Evolutionary conservation across 1,140 invertebrate species (phyloP).

Genomic region (Coptotermes formosanus): DNA sequence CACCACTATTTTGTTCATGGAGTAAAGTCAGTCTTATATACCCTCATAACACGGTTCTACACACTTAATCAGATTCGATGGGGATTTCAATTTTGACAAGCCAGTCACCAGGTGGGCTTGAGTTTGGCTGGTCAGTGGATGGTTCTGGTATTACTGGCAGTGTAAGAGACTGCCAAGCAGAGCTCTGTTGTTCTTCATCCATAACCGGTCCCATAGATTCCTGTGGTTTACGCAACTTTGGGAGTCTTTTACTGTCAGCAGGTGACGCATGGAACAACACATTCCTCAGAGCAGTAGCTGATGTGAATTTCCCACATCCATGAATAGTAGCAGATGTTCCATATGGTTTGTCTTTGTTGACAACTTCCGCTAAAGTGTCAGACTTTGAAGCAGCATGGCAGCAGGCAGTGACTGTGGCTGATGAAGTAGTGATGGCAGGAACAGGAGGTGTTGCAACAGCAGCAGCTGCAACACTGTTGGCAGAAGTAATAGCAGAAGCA

Average conservation of each 20-base stretch:
- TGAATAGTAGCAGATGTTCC: background rate
- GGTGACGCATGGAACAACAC: conserved; percentile 37
- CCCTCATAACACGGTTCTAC: background rate
- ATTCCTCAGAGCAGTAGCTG: conserved; percentile 34
- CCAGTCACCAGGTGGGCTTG: background rate
- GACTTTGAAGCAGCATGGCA: background rate
- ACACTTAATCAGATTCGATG: conserved; percentile 17
- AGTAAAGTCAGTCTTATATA: conserved; percentile 26
- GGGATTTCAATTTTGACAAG: background rate
- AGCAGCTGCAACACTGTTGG: background rate
- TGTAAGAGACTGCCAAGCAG: conserved; percentile 7
- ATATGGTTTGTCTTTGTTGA: conserved; percentile 1
- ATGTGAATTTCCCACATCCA: conserved; percentile 15
- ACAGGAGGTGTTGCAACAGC: background rate
- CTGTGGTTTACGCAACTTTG: conserved; percentile 28
- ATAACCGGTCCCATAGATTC: background rate
- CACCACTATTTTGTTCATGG: background rate
- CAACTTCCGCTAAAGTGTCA: conserved; percentile 40
- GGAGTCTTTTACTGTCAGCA: conserved; percentile 26
- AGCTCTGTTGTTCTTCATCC: background rate
- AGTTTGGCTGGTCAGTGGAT: conserved; percentile 11
- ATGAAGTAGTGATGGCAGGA: conserved; percentile 7
- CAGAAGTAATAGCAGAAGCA: background rate
- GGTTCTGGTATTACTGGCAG: conserved; percentile 32
- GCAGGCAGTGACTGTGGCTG: conserved; percentile 21